phyloP scores from a whole-genome alignment of 2,797 vertebrate species.

The Chiloscyllium punctatum region DNA sequence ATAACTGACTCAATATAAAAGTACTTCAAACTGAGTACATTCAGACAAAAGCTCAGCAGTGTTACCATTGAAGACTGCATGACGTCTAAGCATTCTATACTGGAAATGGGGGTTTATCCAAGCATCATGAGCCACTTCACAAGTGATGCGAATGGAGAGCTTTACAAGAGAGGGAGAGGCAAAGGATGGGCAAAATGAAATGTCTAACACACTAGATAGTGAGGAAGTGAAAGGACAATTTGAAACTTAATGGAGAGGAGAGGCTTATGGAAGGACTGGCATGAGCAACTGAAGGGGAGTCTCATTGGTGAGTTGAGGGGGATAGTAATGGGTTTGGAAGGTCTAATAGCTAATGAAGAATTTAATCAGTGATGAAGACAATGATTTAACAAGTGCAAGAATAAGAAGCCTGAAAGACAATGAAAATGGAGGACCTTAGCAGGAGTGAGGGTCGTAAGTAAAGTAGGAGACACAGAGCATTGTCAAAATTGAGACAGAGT shows the following conservation, averaged over 20 bases:
- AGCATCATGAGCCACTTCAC: neutral
- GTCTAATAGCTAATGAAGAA: neutral
- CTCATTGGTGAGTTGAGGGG: no score
- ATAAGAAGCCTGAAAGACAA: neutral
- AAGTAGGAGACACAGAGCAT: neutral
- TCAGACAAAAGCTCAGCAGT: neutral
- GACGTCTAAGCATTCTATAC: neutral
- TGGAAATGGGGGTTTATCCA: neutral
- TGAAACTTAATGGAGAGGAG: neutral
- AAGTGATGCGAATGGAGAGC: neutral
- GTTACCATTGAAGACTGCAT: neutral
- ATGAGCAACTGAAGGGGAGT: neutral
- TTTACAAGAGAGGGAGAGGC: neutral
- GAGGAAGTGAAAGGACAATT: neutral
- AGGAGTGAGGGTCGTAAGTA: neutral
- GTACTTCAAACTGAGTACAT: neutral
- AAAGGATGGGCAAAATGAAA: neutral
- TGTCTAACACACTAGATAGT: neutral
- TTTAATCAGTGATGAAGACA: neutral
- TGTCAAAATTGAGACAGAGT: neutral
- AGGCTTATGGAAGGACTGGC: neutral
- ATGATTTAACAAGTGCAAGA: neutral
- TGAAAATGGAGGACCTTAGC: neutral
- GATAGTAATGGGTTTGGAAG: neutral
- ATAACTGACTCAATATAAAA: neutral